Evolutionary conservation across 2,113 vertebrate genomes (phyloP).

Genomic region (Barnardius zonarius): DNA sequence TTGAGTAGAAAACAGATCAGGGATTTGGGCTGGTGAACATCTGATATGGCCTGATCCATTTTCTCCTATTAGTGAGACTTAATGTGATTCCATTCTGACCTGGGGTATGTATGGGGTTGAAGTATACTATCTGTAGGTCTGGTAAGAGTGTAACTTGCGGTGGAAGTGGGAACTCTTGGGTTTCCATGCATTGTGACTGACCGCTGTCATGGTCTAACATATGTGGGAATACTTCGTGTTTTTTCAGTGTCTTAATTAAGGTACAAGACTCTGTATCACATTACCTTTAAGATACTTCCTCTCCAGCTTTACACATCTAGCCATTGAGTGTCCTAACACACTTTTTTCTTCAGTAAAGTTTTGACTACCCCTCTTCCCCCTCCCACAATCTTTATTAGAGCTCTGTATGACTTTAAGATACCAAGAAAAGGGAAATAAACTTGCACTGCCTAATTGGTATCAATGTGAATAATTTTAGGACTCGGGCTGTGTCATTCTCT

Average conservation of each 20-base stretch:
- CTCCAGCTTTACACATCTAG: background rate
- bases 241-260: background rate
- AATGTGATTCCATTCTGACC: background rate
- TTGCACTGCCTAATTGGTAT: background rate
- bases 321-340: fast-evolving
- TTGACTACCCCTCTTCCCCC: background rate
- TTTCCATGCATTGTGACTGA: background rate
- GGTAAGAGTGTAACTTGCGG: background rate
- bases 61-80: background rate
- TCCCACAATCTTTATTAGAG: background rate
- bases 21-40: background rate
- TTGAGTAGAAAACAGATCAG: background rate
- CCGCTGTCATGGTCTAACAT: fast-evolving
- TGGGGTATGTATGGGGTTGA: fast-evolving
- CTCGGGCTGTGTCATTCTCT: background rate
- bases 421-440: background rate
- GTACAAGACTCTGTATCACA: background rate
- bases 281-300: background rate
- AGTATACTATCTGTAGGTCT: fast-evolving
- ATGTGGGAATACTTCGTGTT: background rate
- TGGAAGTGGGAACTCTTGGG: background rate
- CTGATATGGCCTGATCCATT: background rate
- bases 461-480: background rate
- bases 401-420: background rate
- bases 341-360: background rate